A percentile compares a stretch with the other conserved stretches of the same genome.
These are phyloP conservation scores for Xyliphius kryptos DNA, from an alignment of 2,113 vertebrate species.

Conservation along the genomic window DNA sequence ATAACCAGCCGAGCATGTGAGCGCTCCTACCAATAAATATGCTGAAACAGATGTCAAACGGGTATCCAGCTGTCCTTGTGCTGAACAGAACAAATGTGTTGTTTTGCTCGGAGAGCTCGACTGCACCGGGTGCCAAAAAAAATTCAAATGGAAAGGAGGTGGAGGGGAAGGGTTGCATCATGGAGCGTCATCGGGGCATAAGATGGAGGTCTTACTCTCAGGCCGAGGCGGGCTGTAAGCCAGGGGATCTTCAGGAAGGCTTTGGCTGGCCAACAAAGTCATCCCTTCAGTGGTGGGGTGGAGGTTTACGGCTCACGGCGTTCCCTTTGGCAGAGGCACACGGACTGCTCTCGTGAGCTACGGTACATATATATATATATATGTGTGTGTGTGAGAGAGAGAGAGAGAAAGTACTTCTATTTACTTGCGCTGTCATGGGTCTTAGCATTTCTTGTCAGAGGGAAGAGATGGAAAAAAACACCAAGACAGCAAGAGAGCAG, in stretches of 20 bases:
- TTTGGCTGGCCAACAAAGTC: slow-evolving; percentile 98
- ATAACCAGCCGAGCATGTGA: slow-evolving; percentile 16
- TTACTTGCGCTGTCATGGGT: slow-evolving; percentile 97
- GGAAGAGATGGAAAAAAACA: slow-evolving; percentile 77
- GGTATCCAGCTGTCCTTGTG: slow-evolving; percentile 75
- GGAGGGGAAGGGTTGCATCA: slow-evolving; percentile 49
- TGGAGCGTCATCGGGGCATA: slow-evolving; percentile 66
- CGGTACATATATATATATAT: slow-evolving; percentile 77
- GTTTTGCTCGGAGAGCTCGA: slow-evolving; percentile 62
- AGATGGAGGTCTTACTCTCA: slow-evolving; percentile 94
- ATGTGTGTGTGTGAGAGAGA: slow-evolving; percentile 82
- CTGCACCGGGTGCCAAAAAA: slow-evolving; percentile 56
- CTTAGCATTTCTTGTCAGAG: slow-evolving; percentile 94
- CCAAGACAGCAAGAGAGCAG: slow-evolving; percentile 57
- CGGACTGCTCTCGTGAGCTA: slow-evolving; percentile 81
- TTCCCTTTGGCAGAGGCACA: slow-evolving; percentile 97
- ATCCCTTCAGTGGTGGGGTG: slow-evolving; percentile 97
- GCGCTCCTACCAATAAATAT: slow-evolving; percentile 61
- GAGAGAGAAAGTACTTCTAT: slow-evolving; percentile 98
- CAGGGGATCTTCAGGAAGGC: slow-evolving; percentile 94
- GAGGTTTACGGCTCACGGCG: slow-evolving; percentile 88
- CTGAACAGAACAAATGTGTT: slow-evolving; percentile 71
- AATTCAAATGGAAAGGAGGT: slow-evolving; percentile 54
- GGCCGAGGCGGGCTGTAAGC: slow-evolving; percentile 80
- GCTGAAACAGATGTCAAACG: slow-evolving; percentile 77